Evolutionary conservation across 2,888 invertebrate species (phyloP).

Genomic region (Linnaemya vulpina): DNA sequence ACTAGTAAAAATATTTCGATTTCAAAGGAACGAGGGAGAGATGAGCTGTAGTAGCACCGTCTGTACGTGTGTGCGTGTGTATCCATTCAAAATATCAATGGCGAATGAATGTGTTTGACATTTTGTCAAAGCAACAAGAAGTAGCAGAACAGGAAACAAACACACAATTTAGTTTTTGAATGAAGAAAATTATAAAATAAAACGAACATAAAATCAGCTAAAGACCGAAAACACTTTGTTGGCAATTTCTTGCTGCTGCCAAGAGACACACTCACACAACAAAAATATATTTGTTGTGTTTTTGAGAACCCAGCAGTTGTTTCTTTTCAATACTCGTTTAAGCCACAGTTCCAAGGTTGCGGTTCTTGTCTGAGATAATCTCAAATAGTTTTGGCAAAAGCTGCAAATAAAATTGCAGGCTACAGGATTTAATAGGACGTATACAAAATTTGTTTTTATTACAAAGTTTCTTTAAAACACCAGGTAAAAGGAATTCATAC

Average conservation of each 20-base stretch:
- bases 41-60: conserved; percentile 39
- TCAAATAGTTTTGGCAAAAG: too few relatives aligned
- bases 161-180: conserved; percentile 17
- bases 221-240: conserved; percentile 50
- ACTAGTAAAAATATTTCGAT: neutral
- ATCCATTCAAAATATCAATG: conserved; percentile 52
- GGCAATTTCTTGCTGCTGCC: conserved; percentile 21
- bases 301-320: conserved; percentile 28
- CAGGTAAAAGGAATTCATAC: too few relatives aligned
- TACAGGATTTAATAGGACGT: too few relatives aligned
- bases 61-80: neutral
- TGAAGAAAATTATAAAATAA: conserved; percentile 1
- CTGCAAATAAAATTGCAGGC: too few relatives aligned
- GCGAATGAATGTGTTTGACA: conserved; percentile 64
- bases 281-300: conserved; percentile 1
- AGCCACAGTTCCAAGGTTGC: neutral
- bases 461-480: too few relatives aligned
- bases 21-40: neutral
- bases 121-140: conserved; percentile 64
- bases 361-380: too few relatives aligned
- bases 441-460: too few relatives aligned
- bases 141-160: neutral
- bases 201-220: neutral
- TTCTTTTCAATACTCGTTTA: neutral
- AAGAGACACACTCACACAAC: neutral